These are phyloP conservation scores for Acanthurus lineatus DNA, from an alignment of 2,797 vertebrate genomes.

Conservation along the genomic window DNA sequence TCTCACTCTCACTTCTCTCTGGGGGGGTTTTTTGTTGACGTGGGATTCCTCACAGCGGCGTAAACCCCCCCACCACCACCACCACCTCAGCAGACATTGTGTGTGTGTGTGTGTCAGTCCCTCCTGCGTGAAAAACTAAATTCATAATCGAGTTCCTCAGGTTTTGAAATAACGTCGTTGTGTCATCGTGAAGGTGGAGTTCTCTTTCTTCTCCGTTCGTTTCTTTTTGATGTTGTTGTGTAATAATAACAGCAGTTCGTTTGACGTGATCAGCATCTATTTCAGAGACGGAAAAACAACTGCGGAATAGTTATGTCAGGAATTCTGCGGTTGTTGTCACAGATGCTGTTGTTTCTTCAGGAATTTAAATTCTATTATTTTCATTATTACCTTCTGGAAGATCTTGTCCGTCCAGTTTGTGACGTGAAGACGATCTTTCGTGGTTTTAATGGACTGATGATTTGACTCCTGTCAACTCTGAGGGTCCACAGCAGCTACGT, in stretches of 20 bases:
- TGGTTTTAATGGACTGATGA: too few species aligned
- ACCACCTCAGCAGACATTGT: too few species aligned
- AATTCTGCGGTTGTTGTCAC: not conserved
- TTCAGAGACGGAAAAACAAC: not conserved
- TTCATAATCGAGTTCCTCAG: slow-evolving; percentile 60
- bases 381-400: not conserved
- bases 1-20: slow-evolving; percentile 35
- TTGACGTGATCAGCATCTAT: not conserved
- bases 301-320: not conserved
- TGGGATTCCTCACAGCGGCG: slow-evolving; percentile 78
- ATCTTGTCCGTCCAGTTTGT: not conserved
- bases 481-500: too few species aligned
- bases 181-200: slow-evolving; percentile 2
- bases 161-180: slow-evolving; percentile 25
- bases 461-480: not conserved
- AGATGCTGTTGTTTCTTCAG: not conserved
- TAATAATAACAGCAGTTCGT: not conserved
- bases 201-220: slow-evolving; percentile 2
- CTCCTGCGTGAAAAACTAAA: too few species aligned
- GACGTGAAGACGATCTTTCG: not conserved
- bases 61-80: not conserved
- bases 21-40: slow-evolving; percentile 65
- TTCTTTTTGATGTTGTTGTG: not conserved
- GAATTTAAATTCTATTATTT: not conserved
- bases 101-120: too few species aligned